Evolutionary conservation across 1,140 invertebrate species (phyloP).

Genomic region (Drosophila mauritiana): DNA sequence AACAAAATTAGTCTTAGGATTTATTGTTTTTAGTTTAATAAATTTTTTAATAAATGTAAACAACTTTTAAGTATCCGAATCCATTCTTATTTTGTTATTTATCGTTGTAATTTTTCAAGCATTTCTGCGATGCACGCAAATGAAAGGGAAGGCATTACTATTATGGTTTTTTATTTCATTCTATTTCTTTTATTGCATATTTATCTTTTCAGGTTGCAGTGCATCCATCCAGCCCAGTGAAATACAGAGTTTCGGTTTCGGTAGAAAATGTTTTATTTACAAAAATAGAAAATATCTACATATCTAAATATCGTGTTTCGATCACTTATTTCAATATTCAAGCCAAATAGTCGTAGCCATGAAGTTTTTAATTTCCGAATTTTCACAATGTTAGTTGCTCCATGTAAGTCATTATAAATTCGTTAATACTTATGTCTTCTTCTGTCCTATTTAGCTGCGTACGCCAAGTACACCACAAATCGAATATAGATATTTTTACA

Average conservation of each 20-base stretch:
- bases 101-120: not conserved
- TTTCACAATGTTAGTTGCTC: constrained; percentile 18
- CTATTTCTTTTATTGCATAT: not conserved
- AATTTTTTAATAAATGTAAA: constrained; percentile 4
- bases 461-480: constrained; percentile 30
- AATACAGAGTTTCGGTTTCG: not conserved
- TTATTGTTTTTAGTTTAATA: constrained; percentile 4
- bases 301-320: constrained; percentile 3
- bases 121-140: not conserved
- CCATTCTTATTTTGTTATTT: not conserved
- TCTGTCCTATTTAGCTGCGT: constrained; percentile 10
- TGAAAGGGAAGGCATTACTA: constrained; percentile 1
- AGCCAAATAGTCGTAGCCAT: constrained; percentile 3
- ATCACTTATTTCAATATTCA: constrained; percentile 1
- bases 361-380: constrained; percentile 16
- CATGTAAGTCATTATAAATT: constrained; percentile 42
- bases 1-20: not conserved
- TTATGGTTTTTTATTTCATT: not conserved
- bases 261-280: constrained; percentile 57
- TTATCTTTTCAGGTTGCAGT: too few species aligned
- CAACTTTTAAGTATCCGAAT: not conserved
- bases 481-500: constrained; percentile 29
- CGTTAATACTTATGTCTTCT: constrained; percentile 41
- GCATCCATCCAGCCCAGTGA: not conserved
- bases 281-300: constrained; percentile 38